Evolutionary conservation across 2,888 invertebrate species (phyloP).

Genomic region (Caenorhabditis zanzibari): DNA sequence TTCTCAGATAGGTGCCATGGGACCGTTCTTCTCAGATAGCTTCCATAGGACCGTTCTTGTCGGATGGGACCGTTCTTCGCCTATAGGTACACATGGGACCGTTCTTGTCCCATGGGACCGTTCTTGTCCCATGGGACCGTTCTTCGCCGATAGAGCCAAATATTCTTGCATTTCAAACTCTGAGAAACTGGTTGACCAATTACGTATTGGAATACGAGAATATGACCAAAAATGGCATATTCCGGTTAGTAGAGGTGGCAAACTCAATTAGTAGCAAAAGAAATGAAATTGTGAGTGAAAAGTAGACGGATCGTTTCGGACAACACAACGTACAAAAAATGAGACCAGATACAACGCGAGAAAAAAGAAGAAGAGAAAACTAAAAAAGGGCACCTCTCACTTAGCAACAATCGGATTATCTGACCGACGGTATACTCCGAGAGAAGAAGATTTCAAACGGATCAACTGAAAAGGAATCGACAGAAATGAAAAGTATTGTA

Average conservation of each 20-base stretch:
- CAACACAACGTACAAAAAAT: conserved; percentile 20
- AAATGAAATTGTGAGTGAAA: conserved; percentile 25
- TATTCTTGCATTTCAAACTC: neutral
- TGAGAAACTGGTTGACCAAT: conserved; percentile 3
- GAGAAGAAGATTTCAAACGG: conserved; percentile 34
- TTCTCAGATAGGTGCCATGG: no score
- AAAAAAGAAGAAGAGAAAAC: neutral
- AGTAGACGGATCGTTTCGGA: conserved; percentile 36
- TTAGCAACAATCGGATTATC: conserved; percentile 62
- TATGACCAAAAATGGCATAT: conserved; percentile 27
- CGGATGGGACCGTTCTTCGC: no score
- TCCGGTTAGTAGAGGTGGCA: conserved; percentile 44
- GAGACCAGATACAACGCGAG: conserved; percentile 28
- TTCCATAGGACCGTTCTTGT: no score
- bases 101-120: no score
- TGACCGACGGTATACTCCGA: conserved; percentile 44
- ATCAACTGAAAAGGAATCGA: neutral
- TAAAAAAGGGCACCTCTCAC: conserved; percentile 39
- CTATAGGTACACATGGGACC: no score
- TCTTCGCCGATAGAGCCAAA: no score
- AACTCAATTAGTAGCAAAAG: conserved; percentile 55
- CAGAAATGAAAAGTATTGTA: conserved; percentile 20
- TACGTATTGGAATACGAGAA: neutral
- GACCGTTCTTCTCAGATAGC: no score
- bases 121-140: no score